These are phyloP conservation scores for Thysanoteuthis rhombus DNA, from an alignment of 2,888 invertebrate genomes.

Conservation along the genomic window DNA sequence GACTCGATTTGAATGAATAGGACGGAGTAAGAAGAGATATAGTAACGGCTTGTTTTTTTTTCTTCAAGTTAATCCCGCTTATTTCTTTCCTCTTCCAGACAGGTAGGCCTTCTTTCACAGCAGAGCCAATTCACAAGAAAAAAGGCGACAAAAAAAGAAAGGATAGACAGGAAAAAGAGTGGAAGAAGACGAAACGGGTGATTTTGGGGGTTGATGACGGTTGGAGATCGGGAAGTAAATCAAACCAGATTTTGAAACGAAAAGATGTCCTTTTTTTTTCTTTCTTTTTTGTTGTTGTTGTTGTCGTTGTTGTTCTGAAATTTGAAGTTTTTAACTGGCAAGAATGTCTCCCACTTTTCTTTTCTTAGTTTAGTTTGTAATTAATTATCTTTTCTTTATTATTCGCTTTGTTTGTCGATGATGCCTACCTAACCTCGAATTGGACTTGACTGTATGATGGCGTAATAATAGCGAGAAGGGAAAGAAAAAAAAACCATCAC, in stretches of 20 bases:
- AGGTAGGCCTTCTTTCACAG: not conserved
- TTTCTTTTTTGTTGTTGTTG: not conserved
- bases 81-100: not conserved
- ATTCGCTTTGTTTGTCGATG: too few relatives aligned
- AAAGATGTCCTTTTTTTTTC: not conserved
- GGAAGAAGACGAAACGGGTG: not conserved
- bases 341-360: not conserved
- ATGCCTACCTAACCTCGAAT: not conserved
- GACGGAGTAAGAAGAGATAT: not conserved
- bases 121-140: too few relatives aligned
- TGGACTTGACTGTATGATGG: not conserved
- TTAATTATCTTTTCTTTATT: too few relatives aligned
- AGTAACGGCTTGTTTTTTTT: not conserved
- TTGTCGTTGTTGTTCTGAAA: not conserved
- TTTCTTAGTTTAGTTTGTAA: not conserved
- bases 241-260: not conserved
- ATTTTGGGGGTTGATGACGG: not conserved
- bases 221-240: not conserved
- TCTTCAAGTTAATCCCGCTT: not conserved
- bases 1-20: not conserved
- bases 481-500: not conserved
- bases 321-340: not conserved
- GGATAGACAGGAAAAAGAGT: not conserved
- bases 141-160: not conserved
- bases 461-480: not conserved